Percentiles rank a stretch among this genome's conserved stretches.
phyloP scores from a whole-genome alignment of 2,888 invertebrate genomes.

The Drosophila paramelanica region DNA sequence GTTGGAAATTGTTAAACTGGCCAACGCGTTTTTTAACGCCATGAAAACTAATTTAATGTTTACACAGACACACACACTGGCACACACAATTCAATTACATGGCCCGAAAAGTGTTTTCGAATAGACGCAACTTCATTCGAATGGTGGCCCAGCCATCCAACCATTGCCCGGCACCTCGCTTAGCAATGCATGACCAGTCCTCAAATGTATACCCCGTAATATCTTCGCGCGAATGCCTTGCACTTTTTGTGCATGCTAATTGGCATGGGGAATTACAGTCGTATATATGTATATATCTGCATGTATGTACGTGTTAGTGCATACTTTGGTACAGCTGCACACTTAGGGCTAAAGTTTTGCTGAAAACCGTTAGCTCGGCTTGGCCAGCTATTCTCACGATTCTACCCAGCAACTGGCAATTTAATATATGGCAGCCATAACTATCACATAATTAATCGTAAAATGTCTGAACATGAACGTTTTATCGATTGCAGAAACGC shows the following conservation, averaged over 20 bases:
- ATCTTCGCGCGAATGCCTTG: slow-evolving; percentile 65
- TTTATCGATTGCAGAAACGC: slow-evolving; percentile 48
- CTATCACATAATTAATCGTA: slow-evolving; percentile 57
- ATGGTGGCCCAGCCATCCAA: slow-evolving; percentile 54
- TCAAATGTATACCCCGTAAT: slow-evolving; percentile 55
- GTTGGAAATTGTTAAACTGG: slow-evolving; percentile 60
- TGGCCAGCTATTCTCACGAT: slow-evolving; percentile 63
- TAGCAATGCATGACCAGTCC: slow-evolving; percentile 72
- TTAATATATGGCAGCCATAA: slow-evolving; percentile 71
- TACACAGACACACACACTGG: slow-evolving; percentile 45
- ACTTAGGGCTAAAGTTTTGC: slow-evolving; percentile 57
- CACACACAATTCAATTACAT: slow-evolving; percentile 69
- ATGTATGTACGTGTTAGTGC: not conserved
- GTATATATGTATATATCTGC: not conserved
- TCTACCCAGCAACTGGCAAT: slow-evolving; percentile 41
- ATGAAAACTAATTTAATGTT: slow-evolving; percentile 80
- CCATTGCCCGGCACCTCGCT: slow-evolving; percentile 30
- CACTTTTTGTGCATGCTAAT: slow-evolving; percentile 77
- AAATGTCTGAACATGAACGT: slow-evolving; percentile 47
- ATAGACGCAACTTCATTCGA: slow-evolving; percentile 70
- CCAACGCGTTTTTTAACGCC: slow-evolving; percentile 78
- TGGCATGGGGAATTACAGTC: slow-evolving; percentile 48
- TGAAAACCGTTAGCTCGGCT: slow-evolving; percentile 57
- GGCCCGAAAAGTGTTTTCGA: slow-evolving; percentile 59
- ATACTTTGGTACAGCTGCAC: not conserved